Percentiles rank a stretch among this genome's conserved stretches.
Conservation (phyloP, 2,797 vertebrate species). For the Thripadectes ignobilis region DNA sequence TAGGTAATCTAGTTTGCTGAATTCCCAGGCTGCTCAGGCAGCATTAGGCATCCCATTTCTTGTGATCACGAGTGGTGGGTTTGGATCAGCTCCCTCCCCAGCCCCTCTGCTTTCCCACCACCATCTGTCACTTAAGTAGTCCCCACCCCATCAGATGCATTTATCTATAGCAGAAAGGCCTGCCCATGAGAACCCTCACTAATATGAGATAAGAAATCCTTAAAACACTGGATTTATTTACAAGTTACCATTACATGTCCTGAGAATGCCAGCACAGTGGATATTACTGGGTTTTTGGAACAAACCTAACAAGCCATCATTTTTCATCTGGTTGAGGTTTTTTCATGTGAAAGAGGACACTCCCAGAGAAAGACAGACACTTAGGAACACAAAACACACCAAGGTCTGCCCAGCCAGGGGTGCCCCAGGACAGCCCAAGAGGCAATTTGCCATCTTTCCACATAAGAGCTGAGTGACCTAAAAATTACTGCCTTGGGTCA, state of each 20-base stretch:
- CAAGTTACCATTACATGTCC: neutral
- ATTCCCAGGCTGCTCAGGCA: neutral
- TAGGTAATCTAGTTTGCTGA: neutral
- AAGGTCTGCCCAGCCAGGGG: neutral
- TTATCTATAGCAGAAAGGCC: neutral
- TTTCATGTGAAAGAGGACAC: neutral
- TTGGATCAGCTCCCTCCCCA: neutral
- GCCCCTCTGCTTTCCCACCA: neutral
- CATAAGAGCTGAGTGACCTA: neutral
- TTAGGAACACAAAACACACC: neutral
- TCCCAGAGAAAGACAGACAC: neutral
- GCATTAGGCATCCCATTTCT: neutral
- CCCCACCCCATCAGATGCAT: neutral
- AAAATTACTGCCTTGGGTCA: neutral
- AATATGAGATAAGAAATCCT: neutral
- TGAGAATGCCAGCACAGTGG: neutral
- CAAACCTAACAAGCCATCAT: neutral
- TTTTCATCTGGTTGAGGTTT: neutral
- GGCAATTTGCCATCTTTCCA: neutral
- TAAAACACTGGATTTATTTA: neutral
- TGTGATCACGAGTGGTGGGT: neutral
- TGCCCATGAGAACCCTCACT: neutral
- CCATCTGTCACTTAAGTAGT: neutral
- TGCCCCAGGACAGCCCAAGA: neutral
- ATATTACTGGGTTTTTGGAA: neutral